Evolutionary conservation across 2,113 vertebrate species (phyloP), one percentile per base, ranked within the genome.

Genomic region (Procavia capensis): DNA sequence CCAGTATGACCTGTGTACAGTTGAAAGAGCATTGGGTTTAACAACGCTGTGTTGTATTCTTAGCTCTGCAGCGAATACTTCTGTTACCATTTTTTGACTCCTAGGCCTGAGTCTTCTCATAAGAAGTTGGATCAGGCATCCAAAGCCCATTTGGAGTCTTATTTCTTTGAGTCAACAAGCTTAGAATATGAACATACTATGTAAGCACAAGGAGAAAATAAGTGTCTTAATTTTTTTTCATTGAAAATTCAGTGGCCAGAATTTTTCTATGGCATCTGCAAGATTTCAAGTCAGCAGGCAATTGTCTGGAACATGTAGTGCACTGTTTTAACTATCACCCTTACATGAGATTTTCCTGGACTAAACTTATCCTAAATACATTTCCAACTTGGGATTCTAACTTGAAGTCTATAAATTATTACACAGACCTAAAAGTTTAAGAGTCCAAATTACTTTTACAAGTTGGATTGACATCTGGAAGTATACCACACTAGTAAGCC

Each of bases 331-430:
- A 57, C 96, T 97, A 96, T 97, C 97, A 98, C 88, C 94, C 31
- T 95, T 90, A 87, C 91, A 94, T 89, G 94, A 96, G 64, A 97
- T 96, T 97, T 98, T 96, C 97, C 96, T 98, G 97, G 97, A 97
- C 96, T 89, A 93, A 97, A 92, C 36, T 94, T 94, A 84, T 70
- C 86, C 45, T 86, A 95, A 93, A 96, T 85, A 95, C 85, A 96
- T 96, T 97, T 98, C 96, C 96, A 95, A 96, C 83, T 50, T 97
- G 96, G 79, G 91, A 95, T 97, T 97, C 79, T 98, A 96, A 97
- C 97, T 91, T 95, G 83, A 83, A 95, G 91, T 86, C 91, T 96
- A 93, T 97, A 97, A 98, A 97, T 97, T 95, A 96, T 95, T 96
- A 96, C 91, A 96, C 94, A 98, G 96, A 94, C 80, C 70, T 88